A percentile compares a stretch with the other conserved stretches of the same genome.
phyloP scores from a whole-genome alignment of 1,140 invertebrate species.

The Daktulosphaira vitifoliae region DNA sequence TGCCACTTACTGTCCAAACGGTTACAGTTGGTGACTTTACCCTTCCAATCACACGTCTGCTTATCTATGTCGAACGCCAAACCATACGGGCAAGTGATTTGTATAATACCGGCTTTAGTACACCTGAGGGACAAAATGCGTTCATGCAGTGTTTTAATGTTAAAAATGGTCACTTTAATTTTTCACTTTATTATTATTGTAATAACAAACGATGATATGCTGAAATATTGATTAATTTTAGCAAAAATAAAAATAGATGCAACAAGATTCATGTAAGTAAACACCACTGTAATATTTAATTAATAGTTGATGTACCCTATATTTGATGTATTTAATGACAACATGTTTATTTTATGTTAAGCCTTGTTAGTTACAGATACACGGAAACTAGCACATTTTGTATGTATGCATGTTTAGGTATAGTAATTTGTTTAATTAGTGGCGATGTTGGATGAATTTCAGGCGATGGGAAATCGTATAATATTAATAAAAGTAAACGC shows the following conservation, averaged over 20 bases:
- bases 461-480: too few relatives aligned
- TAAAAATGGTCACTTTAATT: constrained; percentile 3
- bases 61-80: constrained; percentile 93
- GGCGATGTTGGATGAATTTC: too few relatives aligned
- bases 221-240: constrained; percentile 30
- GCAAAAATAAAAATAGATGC: constrained; percentile 28
- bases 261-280: constrained; percentile 19
- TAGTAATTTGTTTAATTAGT: too few relatives aligned
- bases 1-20: constrained; percentile 85
- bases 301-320: too few relatives aligned
- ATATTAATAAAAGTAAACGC: too few relatives aligned
- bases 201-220: constrained; percentile 8
- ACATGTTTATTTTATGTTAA: too few relatives aligned
- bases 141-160: constrained; percentile 26
- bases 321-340: too few relatives aligned
- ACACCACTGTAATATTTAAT: constrained; percentile 12
- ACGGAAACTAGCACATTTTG: not conserved
- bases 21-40: constrained; percentile 92
- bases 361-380: not conserved
- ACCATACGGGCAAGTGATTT: constrained; percentile 87
- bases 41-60: constrained; percentile 95
- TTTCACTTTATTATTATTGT: constrained; percentile 11
- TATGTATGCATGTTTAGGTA: too few relatives aligned
- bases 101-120: constrained; percentile 84
- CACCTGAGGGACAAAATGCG: constrained; percentile 54